These are phyloP conservation scores for Ara ararauna DNA, from an alignment of 2,797 vertebrate species.

Conservation along the genomic window DNA sequence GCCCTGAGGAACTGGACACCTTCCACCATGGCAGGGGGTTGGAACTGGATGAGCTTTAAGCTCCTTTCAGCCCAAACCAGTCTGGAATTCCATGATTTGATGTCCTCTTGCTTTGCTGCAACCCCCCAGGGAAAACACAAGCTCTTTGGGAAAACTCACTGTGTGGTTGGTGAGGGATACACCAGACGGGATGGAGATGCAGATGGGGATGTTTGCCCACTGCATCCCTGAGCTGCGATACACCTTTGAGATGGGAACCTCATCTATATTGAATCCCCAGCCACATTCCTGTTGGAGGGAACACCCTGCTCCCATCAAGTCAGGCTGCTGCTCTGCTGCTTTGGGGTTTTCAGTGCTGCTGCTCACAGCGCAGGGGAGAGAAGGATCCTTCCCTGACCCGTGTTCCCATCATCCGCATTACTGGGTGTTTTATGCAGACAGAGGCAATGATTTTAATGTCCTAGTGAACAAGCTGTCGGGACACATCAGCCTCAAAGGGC, in stretches of 20 bases:
- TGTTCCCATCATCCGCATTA: background rate
- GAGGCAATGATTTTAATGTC: slow-evolving; percentile 62
- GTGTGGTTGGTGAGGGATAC: background rate
- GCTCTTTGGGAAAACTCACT: background rate
- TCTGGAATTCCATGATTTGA: background rate
- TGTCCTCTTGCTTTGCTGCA: background rate
- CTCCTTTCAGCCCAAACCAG: background rate
- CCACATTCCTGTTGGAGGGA: background rate
- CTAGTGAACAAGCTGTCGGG: slow-evolving; percentile 67
- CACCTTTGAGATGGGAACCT: fast-evolving
- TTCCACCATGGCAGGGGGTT: background rate
- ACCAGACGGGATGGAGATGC: background rate
- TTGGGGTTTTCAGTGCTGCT: fast-evolving
- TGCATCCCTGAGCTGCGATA: background rate
- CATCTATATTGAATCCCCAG: fast-evolving
- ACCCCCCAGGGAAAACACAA: background rate
- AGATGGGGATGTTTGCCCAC: background rate
- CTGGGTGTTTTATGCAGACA: slow-evolving; percentile 23
- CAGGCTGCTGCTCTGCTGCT: background rate
- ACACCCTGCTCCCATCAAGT: background rate
- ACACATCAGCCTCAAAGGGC: slow-evolving; percentile 72
- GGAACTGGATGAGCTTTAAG: background rate
- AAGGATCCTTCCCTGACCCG: slow-evolving; percentile 26
- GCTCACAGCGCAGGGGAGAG: background rate
- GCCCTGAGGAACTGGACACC: background rate